These are phyloP conservation scores for Agonum fuliginosum DNA, from an alignment of 2,888 invertebrate species.

Conservation along the genomic window DNA sequence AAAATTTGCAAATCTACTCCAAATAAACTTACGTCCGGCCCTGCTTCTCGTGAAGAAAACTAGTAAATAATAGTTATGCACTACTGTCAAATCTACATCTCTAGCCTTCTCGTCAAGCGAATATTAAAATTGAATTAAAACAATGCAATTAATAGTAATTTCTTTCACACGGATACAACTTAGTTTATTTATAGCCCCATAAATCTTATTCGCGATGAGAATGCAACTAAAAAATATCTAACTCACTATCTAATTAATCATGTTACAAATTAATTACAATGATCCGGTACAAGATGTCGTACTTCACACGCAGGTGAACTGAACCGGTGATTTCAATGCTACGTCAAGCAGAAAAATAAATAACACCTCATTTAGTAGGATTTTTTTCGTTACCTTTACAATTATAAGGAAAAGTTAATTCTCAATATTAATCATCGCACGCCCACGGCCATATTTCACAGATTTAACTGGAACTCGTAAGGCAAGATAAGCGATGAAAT, in stretches of 20 bases:
- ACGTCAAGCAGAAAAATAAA: conserved; percentile 35
- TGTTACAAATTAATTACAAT: conserved; percentile 54
- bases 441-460: conserved; percentile 43
- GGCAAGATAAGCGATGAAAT: conserved; percentile 15
- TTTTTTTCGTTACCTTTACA: conserved; percentile 41
- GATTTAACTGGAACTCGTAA: not conserved
- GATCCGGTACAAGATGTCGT: conserved; percentile 24
- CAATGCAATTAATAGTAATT: conserved; percentile 25
- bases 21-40: too few relatives aligned
- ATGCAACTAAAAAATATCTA: conserved; percentile 45
- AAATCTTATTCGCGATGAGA: conserved; percentile 49
- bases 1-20: too few relatives aligned
- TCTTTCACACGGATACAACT: conserved; percentile 49
- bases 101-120: not conserved
- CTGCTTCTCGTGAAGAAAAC: too few relatives aligned
- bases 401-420: conserved; percentile 43
- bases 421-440: conserved; percentile 40
- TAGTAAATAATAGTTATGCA: not conserved
- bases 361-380: conserved; percentile 31
- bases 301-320: not conserved
- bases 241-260: conserved; percentile 48
- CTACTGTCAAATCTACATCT: not conserved
- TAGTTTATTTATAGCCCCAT: conserved; percentile 36
- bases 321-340: conserved; percentile 9
- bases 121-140: conserved; percentile 28